Percentiles rank a stretch among this genome's conserved stretches.
Evolutionary conservation across 2,113 vertebrate genomes (phyloP).

Genomic region (Acanthochromis polyacanthus): DNA sequence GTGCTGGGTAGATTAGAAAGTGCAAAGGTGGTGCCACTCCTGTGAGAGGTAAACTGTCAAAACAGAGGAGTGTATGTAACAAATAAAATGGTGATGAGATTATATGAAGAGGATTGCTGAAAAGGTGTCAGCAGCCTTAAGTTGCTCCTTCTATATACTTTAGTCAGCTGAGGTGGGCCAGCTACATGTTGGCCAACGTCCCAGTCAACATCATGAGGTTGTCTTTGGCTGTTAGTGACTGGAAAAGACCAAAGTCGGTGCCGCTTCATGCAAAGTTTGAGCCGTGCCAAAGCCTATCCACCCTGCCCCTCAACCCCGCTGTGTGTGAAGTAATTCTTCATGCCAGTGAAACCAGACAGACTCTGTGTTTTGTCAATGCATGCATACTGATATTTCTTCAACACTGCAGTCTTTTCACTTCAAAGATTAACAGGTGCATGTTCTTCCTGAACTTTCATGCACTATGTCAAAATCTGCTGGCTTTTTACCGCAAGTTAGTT

Average conservation of each 20-base stretch:
- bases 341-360: slow-evolving; percentile 60
- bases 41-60: background rate
- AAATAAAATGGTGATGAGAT: slow-evolving; percentile 1
- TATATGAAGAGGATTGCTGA: slow-evolving; percentile 10
- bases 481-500: slow-evolving; percentile 15
- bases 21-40: background rate
- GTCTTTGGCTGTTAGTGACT: slow-evolving; percentile 77
- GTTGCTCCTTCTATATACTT: slow-evolving; percentile 51
- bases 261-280: slow-evolving; percentile 65
- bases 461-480: slow-evolving; percentile 42
- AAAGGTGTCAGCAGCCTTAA: slow-evolving; percentile 14
- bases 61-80: background rate
- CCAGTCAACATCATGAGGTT: slow-evolving; percentile 79
- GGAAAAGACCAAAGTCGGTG: slow-evolving; percentile 79
- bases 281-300: slow-evolving; percentile 67
- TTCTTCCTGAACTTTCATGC: slow-evolving; percentile 35
- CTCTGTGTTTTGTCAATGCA: slow-evolving; percentile 78
- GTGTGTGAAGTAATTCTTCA: slow-evolving; percentile 67
- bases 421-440: slow-evolving; percentile 51
- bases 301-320: slow-evolving; percentile 54
- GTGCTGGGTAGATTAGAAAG: background rate
- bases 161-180: slow-evolving; percentile 59
- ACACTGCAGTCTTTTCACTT: slow-evolving; percentile 18
- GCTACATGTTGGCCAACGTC: slow-evolving; percentile 71
- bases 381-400: slow-evolving; percentile 53